phyloP scores from a whole-genome alignment of 2,888 invertebrate genomes.

The Marronus borbonicus region DNA sequence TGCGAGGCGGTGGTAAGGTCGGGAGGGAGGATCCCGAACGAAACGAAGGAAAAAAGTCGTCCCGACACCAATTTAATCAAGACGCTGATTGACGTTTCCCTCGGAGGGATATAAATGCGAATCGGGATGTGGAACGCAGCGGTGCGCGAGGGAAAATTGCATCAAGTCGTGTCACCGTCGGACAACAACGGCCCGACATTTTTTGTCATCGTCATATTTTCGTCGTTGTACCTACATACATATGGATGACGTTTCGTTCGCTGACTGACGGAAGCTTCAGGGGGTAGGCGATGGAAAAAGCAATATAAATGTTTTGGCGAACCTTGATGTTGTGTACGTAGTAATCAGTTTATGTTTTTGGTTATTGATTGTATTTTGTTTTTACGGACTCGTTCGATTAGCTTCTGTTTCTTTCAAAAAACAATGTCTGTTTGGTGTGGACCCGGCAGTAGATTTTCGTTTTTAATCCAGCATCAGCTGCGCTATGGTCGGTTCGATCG shows the following conservation, averaged over 20 bases:
- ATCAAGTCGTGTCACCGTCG: conserved; percentile 6
- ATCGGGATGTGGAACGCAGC: conserved; percentile 20
- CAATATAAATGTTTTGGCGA: too few species aligned
- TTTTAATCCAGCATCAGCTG: too few species aligned
- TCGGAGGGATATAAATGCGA: conserved; percentile 39
- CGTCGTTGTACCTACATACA: not conserved
- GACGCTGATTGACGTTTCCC: conserved; percentile 38
- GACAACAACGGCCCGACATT: not conserved
- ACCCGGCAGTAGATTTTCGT: too few species aligned
- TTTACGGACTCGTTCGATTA: too few species aligned
- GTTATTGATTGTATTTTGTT: too few species aligned
- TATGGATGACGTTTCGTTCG: not conserved
- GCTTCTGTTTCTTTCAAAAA: too few species aligned
- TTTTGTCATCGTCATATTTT: not conserved
- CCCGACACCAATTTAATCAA: conserved; percentile 41
- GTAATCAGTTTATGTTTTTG: too few species aligned
- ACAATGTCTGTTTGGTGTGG: too few species aligned
- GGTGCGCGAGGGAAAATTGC: conserved; percentile 14
- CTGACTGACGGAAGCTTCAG: too few species aligned
- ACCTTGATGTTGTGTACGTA: too few species aligned
- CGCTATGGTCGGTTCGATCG: too few species aligned
- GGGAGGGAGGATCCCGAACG: not conserved
- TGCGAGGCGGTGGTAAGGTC: not conserved
- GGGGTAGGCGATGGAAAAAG: too few species aligned
- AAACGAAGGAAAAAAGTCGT: conserved; percentile 32